These are phyloP conservation scores for Charina bottae DNA, from an alignment of 2,113 vertebrate genomes.

Conservation along the genomic window DNA sequence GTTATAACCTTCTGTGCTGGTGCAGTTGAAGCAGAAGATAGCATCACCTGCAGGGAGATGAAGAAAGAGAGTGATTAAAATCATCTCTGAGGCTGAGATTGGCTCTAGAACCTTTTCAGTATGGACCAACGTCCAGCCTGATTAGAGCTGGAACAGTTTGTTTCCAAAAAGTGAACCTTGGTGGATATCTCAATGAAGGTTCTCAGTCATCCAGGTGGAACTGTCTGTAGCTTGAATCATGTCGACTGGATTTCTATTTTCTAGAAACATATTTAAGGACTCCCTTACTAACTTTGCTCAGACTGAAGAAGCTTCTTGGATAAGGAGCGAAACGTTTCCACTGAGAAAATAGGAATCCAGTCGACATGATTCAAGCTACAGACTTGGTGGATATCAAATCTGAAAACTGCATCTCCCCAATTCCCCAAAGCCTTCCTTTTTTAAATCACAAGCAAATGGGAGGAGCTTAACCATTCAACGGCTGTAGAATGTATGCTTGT, in stretches of 20 bases:
- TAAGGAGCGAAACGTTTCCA: no score
- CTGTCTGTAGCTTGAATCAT: no score
- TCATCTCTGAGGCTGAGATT: slow-evolving; percentile 13
- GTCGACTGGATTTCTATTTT: no score
- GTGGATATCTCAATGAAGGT: no score
- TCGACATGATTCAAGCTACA: no score
- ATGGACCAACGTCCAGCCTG: no score
- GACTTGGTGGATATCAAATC: not conserved
- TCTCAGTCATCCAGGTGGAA: no score
- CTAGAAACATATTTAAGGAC: no score
- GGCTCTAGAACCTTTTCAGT: not conserved
- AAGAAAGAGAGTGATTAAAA: not conserved
- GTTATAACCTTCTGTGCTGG: not conserved
- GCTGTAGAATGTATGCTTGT: not conserved
- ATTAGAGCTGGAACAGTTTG: not conserved
- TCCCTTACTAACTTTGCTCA: no score
- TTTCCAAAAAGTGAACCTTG: not conserved
- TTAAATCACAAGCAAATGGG: not conserved
- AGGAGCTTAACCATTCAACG: not conserved
- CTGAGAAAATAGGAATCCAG: no score
- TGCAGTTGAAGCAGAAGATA: slow-evolving; percentile 30
- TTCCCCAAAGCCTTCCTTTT: not conserved
- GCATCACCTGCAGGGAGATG: not conserved
- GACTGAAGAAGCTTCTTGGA: no score
- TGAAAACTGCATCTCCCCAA: not conserved